phyloP scores from a whole-genome alignment of 2,888 invertebrate genomes.

The Gonocerus acuteangulatus region DNA sequence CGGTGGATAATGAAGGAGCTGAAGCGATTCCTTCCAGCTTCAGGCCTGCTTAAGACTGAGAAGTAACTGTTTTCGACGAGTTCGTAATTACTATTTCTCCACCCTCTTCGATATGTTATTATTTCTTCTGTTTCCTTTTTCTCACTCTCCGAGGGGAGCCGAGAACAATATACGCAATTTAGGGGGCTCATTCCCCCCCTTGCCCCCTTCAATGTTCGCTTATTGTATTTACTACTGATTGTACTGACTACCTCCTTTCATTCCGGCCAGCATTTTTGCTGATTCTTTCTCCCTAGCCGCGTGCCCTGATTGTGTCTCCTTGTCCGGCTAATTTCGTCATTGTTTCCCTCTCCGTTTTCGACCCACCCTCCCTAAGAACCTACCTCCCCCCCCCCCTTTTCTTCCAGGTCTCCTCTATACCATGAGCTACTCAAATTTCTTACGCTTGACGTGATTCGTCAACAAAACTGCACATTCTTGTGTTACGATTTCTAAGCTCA shows the following conservation, averaged over 20 bases:
- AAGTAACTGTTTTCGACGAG: constrained; percentile 20
- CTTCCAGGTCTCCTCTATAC: too few species aligned
- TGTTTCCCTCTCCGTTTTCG: constrained; percentile 1
- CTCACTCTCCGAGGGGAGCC: constrained; percentile 2
- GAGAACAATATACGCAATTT: constrained; percentile 20
- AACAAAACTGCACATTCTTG: too few species aligned
- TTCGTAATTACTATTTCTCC: constrained; percentile 22
- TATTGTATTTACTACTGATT: constrained; percentile 16
- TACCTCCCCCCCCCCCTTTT: too few species aligned
- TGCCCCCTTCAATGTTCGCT: background rate
- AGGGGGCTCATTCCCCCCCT: background rate
- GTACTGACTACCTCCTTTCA: constrained; percentile 17
- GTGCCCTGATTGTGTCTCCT: constrained; percentile 17
- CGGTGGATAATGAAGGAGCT: too few species aligned
- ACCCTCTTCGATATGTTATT: constrained; percentile 14
- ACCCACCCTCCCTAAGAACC: constrained; percentile 1
- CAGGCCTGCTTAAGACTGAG: too few species aligned
- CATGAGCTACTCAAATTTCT: too few species aligned
- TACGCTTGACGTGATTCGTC: too few species aligned
- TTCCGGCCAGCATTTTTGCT: constrained; percentile 12
- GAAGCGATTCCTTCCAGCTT: too few species aligned
- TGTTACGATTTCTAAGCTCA: too few species aligned
- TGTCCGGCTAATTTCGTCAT: constrained; percentile 16
- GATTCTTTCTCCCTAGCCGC: constrained; percentile 3
- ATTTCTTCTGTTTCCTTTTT: constrained; percentile 23